Evolutionary conservation across 2,888 invertebrate species (phyloP), one percentile per base, ranked within the genome.

Genomic region (Glaucopsyche alexis): DNA sequence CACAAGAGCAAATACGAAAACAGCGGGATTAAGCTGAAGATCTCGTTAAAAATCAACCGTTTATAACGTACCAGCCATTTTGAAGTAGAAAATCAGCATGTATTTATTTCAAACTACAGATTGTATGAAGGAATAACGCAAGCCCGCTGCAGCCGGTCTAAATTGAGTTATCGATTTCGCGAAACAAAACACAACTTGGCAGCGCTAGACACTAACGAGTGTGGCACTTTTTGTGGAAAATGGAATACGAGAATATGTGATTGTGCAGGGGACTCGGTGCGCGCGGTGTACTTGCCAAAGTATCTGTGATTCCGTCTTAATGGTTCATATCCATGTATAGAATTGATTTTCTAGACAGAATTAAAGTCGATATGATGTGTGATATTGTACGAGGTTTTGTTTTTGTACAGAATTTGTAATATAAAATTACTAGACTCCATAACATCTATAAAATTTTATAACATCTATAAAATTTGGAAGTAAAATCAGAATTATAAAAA

Each of bases 81-180:
- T 29, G 29, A 29, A 29, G 29, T 29, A 29, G 29, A 29, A 29
- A 29, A 29, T 29, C 29, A 29, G 29, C 29, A 29, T 29, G 2
- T 4, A 29, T 29, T 29, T n/a, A 16, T 9, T 50, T n/a, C 8
- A 52, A 9, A n/a, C 16, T n/a, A 52, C 16, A 16, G 52, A 52
- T n/a, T 16, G 52, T 14, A 52, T 52, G n/a, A 16, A 52, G 52
- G 16, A 16, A 52, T 52, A 52, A 52, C 52, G 16, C n/a, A 52
- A 29, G 29, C 29, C 4, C 2, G 29, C 29, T 29, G 29, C 55
- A 19, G 19, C 11, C 55, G 19, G 19, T 60, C 11, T 29, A 60
- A 60, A 60, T 60, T 60, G 55, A 19, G 55, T 60, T 60, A 60
- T 60, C 55, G 55, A 60, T 60, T 60, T 19, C 55, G 13, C 6